Conservation (phyloP, 2,888 invertebrate species). For the Drosophila nr. fundita region DNA sequence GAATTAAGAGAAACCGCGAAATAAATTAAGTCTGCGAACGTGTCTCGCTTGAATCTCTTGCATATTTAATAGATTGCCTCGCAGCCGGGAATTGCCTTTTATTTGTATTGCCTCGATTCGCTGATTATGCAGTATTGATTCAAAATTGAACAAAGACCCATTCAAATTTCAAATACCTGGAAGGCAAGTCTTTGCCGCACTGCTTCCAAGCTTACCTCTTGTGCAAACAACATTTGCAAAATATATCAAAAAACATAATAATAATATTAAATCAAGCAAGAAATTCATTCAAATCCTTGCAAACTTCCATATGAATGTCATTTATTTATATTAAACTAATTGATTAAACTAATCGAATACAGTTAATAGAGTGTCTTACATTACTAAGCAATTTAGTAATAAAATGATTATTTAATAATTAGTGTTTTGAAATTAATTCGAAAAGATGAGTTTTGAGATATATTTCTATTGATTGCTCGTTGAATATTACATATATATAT, state of each 20-base stretch:
- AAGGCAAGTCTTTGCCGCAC: not conserved
- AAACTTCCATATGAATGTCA: not conserved
- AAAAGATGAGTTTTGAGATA: not conserved
- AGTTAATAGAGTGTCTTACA: not conserved
- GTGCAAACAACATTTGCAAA: not conserved
- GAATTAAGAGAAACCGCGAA: constrained; percentile 38
- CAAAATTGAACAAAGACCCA: not conserved
- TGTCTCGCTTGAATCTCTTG: constrained; percentile 14
- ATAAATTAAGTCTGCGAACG: constrained; percentile 20
- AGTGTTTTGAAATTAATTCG: not conserved
- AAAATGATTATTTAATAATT: not conserved
- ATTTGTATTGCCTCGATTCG: not conserved
- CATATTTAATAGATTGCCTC: constrained; percentile 4
- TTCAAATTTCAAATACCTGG: not conserved
- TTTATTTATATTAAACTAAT: not conserved
- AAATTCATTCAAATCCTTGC: not conserved
- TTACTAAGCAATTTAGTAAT: not conserved
- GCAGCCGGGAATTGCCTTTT: not conserved
- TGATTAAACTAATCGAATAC: not conserved
- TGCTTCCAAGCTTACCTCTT: not conserved
- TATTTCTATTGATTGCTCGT: not conserved
- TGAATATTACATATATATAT: not conserved
- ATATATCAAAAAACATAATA: no score
- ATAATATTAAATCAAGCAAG: no score
- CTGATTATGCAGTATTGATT: not conserved